Evolutionary conservation across 2,888 invertebrate genomes (phyloP), one percentile per base, ranked within the genome.

Genomic region (Pseudococcus jackbeardsleyi): DNA sequence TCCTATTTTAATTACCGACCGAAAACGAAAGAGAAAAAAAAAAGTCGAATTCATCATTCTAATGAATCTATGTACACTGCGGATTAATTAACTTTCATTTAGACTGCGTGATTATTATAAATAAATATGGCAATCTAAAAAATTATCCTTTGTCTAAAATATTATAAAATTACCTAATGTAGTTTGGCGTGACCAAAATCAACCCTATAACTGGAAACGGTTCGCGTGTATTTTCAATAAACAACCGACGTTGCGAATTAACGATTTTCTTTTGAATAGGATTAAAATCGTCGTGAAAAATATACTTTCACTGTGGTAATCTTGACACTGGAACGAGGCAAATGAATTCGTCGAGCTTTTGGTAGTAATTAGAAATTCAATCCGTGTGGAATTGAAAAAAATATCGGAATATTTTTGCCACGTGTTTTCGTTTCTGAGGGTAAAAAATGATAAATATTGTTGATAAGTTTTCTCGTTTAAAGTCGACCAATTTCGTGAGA

Each of bases 131-230:
- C 26, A 72, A 72, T 72, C 12, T 72, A 72, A 72, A 72, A 22
- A 33, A 72, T 72, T 72, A 59, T 59, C 19, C 59, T 19, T 59
- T 59, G 59, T 59, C 59, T 59, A 59, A 59, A 59, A 33, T 33
- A 59, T 72, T 72, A 72, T 72, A 79, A 79, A 79, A 26, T 26
- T 79, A 79, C 79, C n/a, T 42, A 79, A 72, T 26, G 79, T 79
- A 79, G 17, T 79, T 33, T 79, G 19, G 39, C 79, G 79, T 79
- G 79, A 79, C 79, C 46, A 79, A 79, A 79, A 79, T 42, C 39
- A 77, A 77, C 77, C 15, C 17, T 33, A 33, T 7, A 33, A 26
- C 17, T 77, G 7, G 77, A 17, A 33, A 15, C 15, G 6, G 79
- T 79, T 79, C n/a, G 79, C 79, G 79, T 79, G 79, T 42, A 42